phyloP scores from a whole-genome alignment of 2,888 invertebrate species.

The Mactromeris polynyma region DNA sequence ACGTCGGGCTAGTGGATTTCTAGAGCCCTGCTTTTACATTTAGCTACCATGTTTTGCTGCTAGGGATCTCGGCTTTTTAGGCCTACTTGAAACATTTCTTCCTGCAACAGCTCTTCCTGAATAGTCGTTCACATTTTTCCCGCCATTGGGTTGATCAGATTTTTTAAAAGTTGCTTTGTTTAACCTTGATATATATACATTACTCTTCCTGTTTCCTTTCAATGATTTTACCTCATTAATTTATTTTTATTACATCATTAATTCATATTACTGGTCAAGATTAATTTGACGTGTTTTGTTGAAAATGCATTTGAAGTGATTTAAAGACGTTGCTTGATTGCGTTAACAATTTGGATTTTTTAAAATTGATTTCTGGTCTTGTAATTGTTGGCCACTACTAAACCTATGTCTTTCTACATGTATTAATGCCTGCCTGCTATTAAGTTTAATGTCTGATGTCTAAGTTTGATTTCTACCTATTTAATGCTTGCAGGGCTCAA shows the following conservation, averaged over 20 bases:
- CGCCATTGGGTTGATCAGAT: not conserved
- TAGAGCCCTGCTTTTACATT: too few relatives aligned
- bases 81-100: not conserved
- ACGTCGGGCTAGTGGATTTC: too few relatives aligned
- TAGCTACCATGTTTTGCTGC: slow-evolving; percentile 4
- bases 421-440: not conserved
- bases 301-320: too few relatives aligned
- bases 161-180: not conserved
- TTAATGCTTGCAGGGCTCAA: too few relatives aligned
- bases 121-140: not conserved
- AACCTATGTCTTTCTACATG: not conserved
- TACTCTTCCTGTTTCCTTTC: not conserved
- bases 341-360: too few relatives aligned
- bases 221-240: not conserved
- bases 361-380: not conserved
- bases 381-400: not conserved
- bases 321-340: too few relatives aligned
- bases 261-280: too few relatives aligned
- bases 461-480: too few relatives aligned
- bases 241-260: not conserved
- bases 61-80: slow-evolving; percentile 13
- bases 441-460: not conserved
- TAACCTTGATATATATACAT: not conserved
- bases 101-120: not conserved
- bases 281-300: too few relatives aligned